Conservation (phyloP, 2,113 vertebrate species). For the Mirounga angustirostris region DNA sequence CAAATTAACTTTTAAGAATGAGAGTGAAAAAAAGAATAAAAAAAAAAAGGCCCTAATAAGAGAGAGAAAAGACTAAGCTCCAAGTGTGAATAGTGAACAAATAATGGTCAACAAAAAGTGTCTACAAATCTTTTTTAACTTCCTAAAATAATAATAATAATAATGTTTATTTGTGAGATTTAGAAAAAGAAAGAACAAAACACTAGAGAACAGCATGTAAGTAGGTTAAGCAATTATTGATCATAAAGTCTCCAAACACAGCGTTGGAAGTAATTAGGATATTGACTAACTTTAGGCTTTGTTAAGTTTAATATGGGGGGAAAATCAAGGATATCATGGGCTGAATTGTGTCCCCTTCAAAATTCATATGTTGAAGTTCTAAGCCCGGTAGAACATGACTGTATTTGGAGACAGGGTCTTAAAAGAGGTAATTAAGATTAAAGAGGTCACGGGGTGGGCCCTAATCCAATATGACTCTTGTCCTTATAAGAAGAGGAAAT, state of each 20-base stretch:
- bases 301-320: not conserved
- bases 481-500: not conserved
- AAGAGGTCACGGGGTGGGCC: not conserved
- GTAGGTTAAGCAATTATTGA: not conserved
- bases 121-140: not conserved
- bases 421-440: not conserved
- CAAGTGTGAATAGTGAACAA: not conserved
- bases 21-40: not conserved
- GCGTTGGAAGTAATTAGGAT: not conserved
- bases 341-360: not conserved
- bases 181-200: not conserved
- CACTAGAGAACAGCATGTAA: not conserved
- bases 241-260: not conserved
- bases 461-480: not conserved
- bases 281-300: not conserved
- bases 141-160: not conserved
- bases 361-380: not conserved
- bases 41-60: not conserved
- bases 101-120: not conserved
- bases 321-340: not conserved
- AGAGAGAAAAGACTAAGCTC: not conserved
- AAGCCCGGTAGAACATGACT: not conserved
- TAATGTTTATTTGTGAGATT: not conserved
- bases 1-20: not conserved
- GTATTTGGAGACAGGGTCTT: not conserved